phyloP scores from a whole-genome alignment of 2,113 vertebrate genomes.

The Atractosteus spatula region DNA sequence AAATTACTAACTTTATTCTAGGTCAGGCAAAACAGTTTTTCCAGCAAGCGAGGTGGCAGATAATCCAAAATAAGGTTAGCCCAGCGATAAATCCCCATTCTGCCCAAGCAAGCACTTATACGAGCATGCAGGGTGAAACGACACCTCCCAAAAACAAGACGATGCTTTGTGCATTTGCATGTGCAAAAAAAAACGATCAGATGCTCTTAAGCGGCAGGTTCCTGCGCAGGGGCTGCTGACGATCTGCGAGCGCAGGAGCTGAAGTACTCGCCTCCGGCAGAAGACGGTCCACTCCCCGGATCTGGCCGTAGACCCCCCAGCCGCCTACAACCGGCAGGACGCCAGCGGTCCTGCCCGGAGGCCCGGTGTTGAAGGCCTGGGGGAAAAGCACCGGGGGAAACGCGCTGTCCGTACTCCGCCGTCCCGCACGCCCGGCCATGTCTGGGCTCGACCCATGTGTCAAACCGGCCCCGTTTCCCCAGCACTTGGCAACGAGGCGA shows the following conservation, averaged over 20 bases:
- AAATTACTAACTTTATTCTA: too few species aligned
- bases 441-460: too few species aligned
- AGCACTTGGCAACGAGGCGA: too few species aligned
- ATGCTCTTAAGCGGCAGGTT: too few species aligned
- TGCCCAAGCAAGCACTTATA: background rate
- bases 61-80: too few species aligned
- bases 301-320: slow-evolving; percentile 50
- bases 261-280: slow-evolving; percentile 39
- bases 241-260: too few species aligned
- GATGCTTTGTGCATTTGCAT: background rate
- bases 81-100: too few species aligned
- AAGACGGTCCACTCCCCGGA: slow-evolving; percentile 5
- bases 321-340: slow-evolving; percentile 18
- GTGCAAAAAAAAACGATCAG: background rate
- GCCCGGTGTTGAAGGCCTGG: slow-evolving; percentile 45
- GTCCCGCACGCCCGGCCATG: too few species aligned
- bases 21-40: too few species aligned
- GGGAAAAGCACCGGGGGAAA: slow-evolving; percentile 59
- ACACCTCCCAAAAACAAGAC: background rate
- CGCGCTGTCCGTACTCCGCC: slow-evolving; percentile 56
- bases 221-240: too few species aligned
- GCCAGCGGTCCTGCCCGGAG: slow-evolving; percentile 25
- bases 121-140: background rate
- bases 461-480: too few species aligned
- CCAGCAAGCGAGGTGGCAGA: too few species aligned